phyloP scores from a whole-genome alignment of 2,888 invertebrate species.

The Drosophila leonis region DNA sequence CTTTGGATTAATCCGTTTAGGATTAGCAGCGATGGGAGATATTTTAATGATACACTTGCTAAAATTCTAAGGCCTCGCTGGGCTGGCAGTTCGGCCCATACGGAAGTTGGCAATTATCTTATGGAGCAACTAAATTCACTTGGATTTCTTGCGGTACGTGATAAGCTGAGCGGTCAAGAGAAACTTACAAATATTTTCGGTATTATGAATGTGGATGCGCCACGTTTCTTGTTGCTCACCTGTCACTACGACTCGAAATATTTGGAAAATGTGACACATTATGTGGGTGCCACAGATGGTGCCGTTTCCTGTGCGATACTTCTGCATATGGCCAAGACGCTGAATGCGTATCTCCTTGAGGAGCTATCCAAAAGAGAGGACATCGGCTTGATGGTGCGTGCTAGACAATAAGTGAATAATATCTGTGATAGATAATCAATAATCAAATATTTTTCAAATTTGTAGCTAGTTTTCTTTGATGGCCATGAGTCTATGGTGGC shows the following conservation, averaged over 20 bases:
- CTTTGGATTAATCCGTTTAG: not conserved
- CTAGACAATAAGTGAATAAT: not conserved
- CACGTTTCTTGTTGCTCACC: conserved; percentile 88
- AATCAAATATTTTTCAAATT: conserved; percentile 80
- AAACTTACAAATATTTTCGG: conserved; percentile 88
- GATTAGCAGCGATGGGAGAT: conserved; percentile 24
- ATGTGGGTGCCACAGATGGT: conserved; percentile 92
- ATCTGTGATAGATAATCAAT: conserved; percentile 35
- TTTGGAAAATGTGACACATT: conserved; percentile 82
- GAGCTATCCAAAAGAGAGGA: conserved; percentile 87
- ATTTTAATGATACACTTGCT: conserved; percentile 44
- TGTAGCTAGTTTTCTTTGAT: conserved; percentile 97
- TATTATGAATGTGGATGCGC: conserved; percentile 88
- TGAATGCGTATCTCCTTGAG: conserved; percentile 84
- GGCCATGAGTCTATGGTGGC: conserved; percentile 97
- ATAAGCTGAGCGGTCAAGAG: conserved; percentile 72
- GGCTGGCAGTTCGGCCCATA: conserved; percentile 44
- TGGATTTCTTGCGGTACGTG: conserved; percentile 33
- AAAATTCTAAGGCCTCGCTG: conserved; percentile 42
- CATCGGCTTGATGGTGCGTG: conserved; percentile 47
- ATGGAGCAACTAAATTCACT: conserved; percentile 16
- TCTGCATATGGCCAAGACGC: conserved; percentile 90
- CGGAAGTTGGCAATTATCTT: conserved; percentile 37
- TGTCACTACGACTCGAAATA: conserved; percentile 93
- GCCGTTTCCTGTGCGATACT: conserved; percentile 98